Base-by-base conservation (phyloP, 2,113 vertebrate genomes). In the Taxidea taxus region DNA sequence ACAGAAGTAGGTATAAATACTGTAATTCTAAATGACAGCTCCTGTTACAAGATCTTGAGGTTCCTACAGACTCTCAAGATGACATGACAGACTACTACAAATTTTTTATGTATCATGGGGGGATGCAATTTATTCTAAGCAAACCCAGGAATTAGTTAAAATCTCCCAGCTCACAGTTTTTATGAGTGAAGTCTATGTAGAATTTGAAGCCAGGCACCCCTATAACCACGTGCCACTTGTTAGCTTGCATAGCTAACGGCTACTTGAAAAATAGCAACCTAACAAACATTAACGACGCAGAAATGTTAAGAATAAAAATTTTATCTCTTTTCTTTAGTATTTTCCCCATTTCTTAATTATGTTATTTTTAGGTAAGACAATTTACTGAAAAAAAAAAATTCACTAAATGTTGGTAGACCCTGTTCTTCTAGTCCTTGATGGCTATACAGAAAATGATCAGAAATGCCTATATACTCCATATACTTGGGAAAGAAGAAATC, bases 61-160 rank as follows among this genome's bases (percentile, higher is more conserved):
- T 29, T 37, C 80, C 58, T 66, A 56, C 1, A 75, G 34, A 94
- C 70, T 13, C 54, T 96, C 80, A 90, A 82, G 1, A 84, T 51
- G 91, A 70, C 39, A 12, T 20, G 18, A 25, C 20, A 84, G 15
- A 70, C n/a, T 37, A 75, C 18, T 70, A 74, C 54, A 31, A n/a
- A 70, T 87, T 54, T 42, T 31, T 54, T 77, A 49, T 60, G 56
- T 64, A 82, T 77, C 29, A n/a, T 0, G 62, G 42, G 16, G 14
- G 18, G 58, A 91, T 39, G 6, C 3, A 47, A 90, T 90, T 87
- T 75, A 81, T 62, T 87, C 44, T 87, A 74, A 92, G 77, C 78
- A 97, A 97, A 93, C 64, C 2, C 37, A 75, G n/a, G 10, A 31
- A 56, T 64, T 62, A 84, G 14, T 90, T 96, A 93, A 88, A 96